These are phyloP conservation scores for Argya squamiceps DNA, from an alignment of 2,797 vertebrate species.

Conservation along the genomic window DNA sequence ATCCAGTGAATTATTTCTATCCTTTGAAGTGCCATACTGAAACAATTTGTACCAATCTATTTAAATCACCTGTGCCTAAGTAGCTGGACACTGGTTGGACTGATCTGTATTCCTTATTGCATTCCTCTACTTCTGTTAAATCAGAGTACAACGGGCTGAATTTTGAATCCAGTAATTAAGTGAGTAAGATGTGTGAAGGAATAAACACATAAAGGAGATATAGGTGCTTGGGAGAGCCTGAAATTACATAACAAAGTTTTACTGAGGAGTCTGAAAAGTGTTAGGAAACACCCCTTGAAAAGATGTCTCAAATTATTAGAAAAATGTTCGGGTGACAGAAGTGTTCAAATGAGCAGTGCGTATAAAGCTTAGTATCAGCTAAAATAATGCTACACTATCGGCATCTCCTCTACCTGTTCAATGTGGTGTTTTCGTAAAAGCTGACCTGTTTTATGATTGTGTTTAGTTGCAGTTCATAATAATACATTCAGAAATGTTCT, in stretches of 20 bases:
- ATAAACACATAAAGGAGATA: background rate
- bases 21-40: background rate
- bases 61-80: background rate
- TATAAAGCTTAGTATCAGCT: background rate
- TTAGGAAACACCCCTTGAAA: background rate
- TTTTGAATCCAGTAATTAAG: background rate
- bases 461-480: background rate
- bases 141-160: background rate
- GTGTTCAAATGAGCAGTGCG: background rate
- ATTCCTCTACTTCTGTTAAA: background rate
- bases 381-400: background rate
- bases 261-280: background rate
- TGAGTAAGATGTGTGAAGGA: background rate
- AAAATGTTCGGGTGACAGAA: background rate
- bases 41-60: background rate
- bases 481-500: background rate
- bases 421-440: background rate
- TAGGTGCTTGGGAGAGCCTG: background rate
- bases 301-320: background rate
- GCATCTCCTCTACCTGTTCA: background rate
- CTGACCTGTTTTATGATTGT: background rate
- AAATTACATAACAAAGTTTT: background rate
- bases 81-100: background rate
- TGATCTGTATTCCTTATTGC: background rate
- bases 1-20: background rate